These are phyloP conservation scores for Miichthys miiuy DNA, from an alignment of 2,797 vertebrate genomes.

Conservation along the genomic window DNA sequence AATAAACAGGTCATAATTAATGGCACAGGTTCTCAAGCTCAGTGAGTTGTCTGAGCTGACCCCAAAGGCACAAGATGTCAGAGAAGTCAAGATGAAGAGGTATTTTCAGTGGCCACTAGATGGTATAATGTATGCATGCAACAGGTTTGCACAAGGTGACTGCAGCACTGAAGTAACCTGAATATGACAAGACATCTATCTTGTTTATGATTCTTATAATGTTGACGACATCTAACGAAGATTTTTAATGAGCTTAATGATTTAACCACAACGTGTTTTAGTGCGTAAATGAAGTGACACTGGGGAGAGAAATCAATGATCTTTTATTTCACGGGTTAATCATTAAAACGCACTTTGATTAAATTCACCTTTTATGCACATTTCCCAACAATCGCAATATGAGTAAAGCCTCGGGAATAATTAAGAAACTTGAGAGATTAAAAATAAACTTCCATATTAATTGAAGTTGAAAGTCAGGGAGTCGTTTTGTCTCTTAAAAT, in stretches of 20 bases:
- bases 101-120: conserved; percentile 78
- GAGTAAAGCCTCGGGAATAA: not conserved
- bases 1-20: not conserved
- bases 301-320: not conserved
- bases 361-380: not conserved
- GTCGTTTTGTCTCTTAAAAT: not conserved
- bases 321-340: not conserved
- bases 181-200: not conserved
- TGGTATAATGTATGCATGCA: conserved; percentile 74
- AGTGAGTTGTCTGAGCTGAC: conserved; percentile 32
- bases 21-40: not conserved
- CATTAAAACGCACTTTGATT: not conserved
- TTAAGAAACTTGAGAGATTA: not conserved
- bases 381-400: not conserved
- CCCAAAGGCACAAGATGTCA: conserved; percentile 32
- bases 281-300: not conserved
- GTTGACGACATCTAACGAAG: not conserved
- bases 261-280: not conserved
- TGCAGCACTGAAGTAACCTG: not conserved
- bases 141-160: conserved; percentile 31
- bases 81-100: conserved; percentile 37
- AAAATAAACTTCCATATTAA: not conserved
- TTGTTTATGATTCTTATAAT: not conserved
- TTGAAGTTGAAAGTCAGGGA: not conserved
- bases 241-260: not conserved